These are phyloP conservation scores for Sebastes variabilis DNA, from an alignment of 2,797 vertebrate species.

Conservation along the genomic window DNA sequence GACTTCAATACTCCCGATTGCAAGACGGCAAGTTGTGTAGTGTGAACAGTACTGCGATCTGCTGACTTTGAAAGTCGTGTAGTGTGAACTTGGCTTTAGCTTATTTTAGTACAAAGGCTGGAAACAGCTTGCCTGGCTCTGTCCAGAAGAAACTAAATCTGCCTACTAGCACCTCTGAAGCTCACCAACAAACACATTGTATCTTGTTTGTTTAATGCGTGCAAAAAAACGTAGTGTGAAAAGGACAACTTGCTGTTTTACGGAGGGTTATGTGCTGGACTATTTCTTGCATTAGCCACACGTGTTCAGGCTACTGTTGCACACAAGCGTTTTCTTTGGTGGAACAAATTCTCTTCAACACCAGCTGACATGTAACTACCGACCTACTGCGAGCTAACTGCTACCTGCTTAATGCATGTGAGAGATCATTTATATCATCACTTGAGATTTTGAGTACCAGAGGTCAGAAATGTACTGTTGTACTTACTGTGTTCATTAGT, in stretches of 20 bases:
- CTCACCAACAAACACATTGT: background rate
- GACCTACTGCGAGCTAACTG: background rate
- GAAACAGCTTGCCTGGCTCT: background rate
- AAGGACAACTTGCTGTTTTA: background rate
- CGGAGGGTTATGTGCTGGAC: background rate
- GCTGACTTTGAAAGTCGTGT: no score
- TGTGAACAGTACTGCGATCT: no score
- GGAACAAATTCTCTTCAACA: background rate
- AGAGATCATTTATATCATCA: slow-evolving; percentile 1
- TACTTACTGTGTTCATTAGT: slow-evolving; percentile 52
- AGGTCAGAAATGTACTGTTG: slow-evolving; percentile 42
- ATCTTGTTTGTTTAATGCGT: background rate
- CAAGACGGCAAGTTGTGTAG: no score
- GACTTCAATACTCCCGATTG: no score
- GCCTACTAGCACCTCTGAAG: background rate
- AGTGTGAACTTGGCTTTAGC: background rate
- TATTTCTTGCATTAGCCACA: background rate
- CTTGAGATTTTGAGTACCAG: slow-evolving; percentile 17
- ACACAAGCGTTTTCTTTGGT: background rate
- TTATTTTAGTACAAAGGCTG: background rate
- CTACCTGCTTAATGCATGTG: background rate
- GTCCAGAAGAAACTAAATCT: background rate
- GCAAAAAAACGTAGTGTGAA: background rate
- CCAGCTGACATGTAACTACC: background rate
- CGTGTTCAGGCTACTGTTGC: background rate